Conservation (phyloP, 1,140 invertebrate genomes). For the Hyposmocoma kahamanoa region DNA sequence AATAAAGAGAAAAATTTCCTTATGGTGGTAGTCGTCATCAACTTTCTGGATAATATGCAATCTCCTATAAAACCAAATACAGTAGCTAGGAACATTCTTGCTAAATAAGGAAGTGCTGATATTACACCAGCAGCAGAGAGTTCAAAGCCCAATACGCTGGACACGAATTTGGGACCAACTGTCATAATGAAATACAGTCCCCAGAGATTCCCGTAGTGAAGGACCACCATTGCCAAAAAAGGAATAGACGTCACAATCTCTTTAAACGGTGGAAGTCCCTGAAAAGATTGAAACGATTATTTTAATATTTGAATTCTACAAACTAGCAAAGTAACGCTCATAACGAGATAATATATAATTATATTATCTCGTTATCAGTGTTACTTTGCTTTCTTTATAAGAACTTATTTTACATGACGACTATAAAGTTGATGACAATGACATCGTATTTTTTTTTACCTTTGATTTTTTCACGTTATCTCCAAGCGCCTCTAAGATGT, state of each 20-base stretch:
- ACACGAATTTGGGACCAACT: constrained; percentile 91
- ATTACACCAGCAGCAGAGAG: constrained; percentile 82
- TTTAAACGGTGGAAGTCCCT: constrained; percentile 75
- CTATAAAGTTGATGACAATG: no score
- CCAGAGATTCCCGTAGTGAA: constrained; percentile 87
- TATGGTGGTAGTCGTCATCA: constrained; percentile 76
- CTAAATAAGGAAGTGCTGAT: constrained; percentile 81
- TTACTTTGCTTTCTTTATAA: no score
- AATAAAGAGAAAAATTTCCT: constrained; percentile 82
- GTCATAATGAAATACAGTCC: constrained; percentile 89
- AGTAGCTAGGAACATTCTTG: constrained; percentile 77
- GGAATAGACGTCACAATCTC: constrained; percentile 78
- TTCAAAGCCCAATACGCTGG: constrained; percentile 87
- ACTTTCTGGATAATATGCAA: constrained; percentile 74
- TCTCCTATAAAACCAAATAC: constrained; percentile 81
- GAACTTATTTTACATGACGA: no score
- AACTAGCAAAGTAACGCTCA: no score
- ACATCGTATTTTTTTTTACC: no score
- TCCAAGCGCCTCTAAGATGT: constrained; percentile 55
- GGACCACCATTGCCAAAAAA: constrained; percentile 78
- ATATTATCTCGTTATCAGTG: no score
- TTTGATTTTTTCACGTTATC: constrained; percentile 58
- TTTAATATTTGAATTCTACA: no score
- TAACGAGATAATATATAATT: no score
- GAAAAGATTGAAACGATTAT: no score